Evolutionary conservation across 2,113 vertebrate genomes (phyloP).

Genomic region (Pseudopipra pipra): DNA sequence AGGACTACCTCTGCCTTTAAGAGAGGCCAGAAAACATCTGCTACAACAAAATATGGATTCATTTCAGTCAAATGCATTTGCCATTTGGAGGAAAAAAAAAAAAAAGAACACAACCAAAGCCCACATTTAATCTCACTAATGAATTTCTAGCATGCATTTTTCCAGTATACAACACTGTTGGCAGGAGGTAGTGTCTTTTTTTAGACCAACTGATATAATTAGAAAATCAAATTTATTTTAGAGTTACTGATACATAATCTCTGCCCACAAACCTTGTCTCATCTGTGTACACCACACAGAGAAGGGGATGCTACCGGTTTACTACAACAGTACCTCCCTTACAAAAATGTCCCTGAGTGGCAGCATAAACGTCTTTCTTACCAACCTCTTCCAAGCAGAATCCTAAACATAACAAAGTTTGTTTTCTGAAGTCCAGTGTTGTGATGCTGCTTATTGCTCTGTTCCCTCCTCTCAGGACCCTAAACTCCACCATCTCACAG

Average conservation of each 20-base stretch:
- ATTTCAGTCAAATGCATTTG: slow-evolving; percentile 3
- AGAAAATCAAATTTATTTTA: neutral
- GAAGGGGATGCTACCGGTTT: neutral
- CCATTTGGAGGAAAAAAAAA: neutral
- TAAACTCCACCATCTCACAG: neutral
- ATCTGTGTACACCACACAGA: neutral
- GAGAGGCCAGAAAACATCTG: slow-evolving; percentile 17
- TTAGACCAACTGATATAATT: neutral
- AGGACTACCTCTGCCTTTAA: neutral
- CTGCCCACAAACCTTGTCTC: neutral
- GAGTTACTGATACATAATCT: neutral
- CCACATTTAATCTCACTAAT: slow-evolving; percentile 1
- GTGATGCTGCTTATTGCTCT: neutral
- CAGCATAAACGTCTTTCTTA: neutral
- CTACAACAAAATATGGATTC: neutral
- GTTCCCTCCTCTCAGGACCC: neutral
- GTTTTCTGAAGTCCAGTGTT: neutral
- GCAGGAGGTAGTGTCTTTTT: neutral
- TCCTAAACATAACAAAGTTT: neutral
- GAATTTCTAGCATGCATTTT: neutral
- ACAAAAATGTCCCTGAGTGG: neutral
- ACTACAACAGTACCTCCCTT: neutral
- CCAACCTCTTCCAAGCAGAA: neutral
- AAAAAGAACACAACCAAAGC: neutral
- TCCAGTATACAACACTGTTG: neutral